phyloP scores from a whole-genome alignment of 2,888 invertebrate species.

The Xestia sexstrigata region DNA sequence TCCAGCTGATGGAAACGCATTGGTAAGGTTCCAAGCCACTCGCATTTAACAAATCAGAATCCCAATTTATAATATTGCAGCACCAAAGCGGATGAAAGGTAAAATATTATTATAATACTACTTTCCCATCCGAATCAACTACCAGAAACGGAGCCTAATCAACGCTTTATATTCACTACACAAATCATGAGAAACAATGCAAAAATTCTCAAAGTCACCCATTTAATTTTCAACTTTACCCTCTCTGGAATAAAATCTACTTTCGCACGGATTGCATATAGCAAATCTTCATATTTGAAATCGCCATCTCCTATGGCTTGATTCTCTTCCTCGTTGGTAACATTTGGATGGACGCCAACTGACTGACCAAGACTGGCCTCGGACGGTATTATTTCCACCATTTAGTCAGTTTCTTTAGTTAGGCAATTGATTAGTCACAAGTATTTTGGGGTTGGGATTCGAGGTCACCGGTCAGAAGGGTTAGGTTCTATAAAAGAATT shows the following conservation, averaged over 20 bases:
- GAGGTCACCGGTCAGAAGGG: slow-evolving; percentile 58
- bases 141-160: slow-evolving; percentile 31
- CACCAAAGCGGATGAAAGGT: slow-evolving; percentile 29
- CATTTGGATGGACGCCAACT: slow-evolving; percentile 65
- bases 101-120: slow-evolving; percentile 14
- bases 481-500: slow-evolving; percentile 37
- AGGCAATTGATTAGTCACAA: slow-evolving; percentile 75
- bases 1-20: slow-evolving; percentile 27
- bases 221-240: slow-evolving; percentile 37
- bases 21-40: slow-evolving; percentile 52
- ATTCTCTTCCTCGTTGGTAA: slow-evolving; percentile 32
- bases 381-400: slow-evolving; percentile 68
- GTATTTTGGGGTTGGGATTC: slow-evolving; percentile 68
- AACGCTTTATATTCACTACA: slow-evolving; percentile 48
- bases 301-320: slow-evolving; percentile 55
- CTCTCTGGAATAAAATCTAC: slow-evolving; percentile 12
- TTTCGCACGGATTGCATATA: not conserved
- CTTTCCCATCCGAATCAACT: slow-evolving; percentile 30
- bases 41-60: slow-evolving; percentile 44
- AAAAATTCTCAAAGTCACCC: not conserved
- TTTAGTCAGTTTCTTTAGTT: slow-evolving; percentile 71
- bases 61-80: slow-evolving; percentile 36
- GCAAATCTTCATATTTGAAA: slow-evolving; percentile 15
- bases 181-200: slow-evolving; percentile 30
- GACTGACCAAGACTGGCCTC: slow-evolving; percentile 67